Base-by-base conservation (phyloP, 2,888 invertebrate genomes). In the Marasmarcha lunaedactyla region DNA sequence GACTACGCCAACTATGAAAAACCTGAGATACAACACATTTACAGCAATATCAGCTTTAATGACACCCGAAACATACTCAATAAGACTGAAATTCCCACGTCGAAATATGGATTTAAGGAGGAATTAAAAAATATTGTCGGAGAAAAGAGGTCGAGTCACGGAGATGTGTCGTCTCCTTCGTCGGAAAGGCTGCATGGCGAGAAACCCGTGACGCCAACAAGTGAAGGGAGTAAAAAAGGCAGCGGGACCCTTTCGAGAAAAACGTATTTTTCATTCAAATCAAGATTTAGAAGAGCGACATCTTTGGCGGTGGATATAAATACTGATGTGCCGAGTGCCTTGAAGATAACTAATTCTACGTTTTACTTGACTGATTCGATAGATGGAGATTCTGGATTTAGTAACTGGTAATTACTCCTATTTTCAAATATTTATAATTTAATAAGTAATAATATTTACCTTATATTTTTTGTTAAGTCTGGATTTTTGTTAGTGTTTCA, bases 331-430 rank as follows among this genome's bases (percentile, higher is more conserved):
- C 85, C 85, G 0, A 83, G 83, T 46, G 77, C 85, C 1, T 51
- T 87, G 40, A 84, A 85, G 50, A 81, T 86, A 35, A 86, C 88
- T 1, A 87, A 88, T 47, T 90, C 91, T 37, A 90, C 90, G 0
- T 91, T 91, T 63, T 91, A 91, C 56, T 64, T 91, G 50, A 89
- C 89, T 37, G 88, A 90, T 47, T 86, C 88, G 0, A 86, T 87
- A 51, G 88, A 89, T 51, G 83, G 87, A 1, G 89, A 89, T 55
- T 87, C 87, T 1, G 87, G 87, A 25, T 87, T 87, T 51, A 86
- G 83, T 48, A 77, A 84, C 49, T 78, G 84, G 84, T 84, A 56
- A 69, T 68, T 49, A 36, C 15, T n/a, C n/a, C n/a, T n/a, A n/a
- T n/a, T n/a, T n/a, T 38, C 36, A 44, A 30, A n/a, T 30, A 25